These are phyloP conservation scores for Cheirogaleus major DNA, from an alignment of 2,797 vertebrate species.

Conservation along the genomic window DNA sequence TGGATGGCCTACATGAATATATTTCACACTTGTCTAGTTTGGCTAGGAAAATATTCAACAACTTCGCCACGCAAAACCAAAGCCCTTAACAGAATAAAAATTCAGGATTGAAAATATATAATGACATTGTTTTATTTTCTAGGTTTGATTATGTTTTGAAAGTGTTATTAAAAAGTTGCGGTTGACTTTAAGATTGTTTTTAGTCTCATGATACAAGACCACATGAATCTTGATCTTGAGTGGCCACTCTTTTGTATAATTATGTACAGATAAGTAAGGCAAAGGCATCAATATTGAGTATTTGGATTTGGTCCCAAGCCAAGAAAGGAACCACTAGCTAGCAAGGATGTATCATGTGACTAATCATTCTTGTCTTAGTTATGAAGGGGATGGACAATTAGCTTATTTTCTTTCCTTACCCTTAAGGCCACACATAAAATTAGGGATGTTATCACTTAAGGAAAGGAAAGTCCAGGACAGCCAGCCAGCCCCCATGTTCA, in stretches of 20 bases:
- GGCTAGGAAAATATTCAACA: not conserved
- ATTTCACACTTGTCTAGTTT: not conserved
- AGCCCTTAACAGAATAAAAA: not conserved
- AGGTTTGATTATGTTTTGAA: not conserved
- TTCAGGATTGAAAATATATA: not conserved
- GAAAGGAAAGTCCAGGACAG: not conserved
- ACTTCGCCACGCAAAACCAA: not conserved
- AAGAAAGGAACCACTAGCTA: not conserved
- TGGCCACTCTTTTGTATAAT: not conserved
- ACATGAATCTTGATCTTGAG: not conserved
- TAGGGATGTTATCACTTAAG: not conserved
- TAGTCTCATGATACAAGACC: not conserved
- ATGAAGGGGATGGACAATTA: not conserved
- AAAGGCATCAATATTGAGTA: not conserved
- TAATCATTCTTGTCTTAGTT: not conserved
- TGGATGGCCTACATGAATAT: not conserved
- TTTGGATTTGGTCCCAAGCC: not conserved
- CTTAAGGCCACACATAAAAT: not conserved
- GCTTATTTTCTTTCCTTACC: too few relatives aligned
- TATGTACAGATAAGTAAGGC: not conserved
- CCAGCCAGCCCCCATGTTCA: too few relatives aligned
- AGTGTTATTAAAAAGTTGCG: not conserved
- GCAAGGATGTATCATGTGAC: not conserved
- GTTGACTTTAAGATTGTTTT: not conserved
- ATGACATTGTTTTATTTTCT: not conserved